Evolutionary conservation across 2,888 invertebrate species (phyloP), one percentile per base, ranked within the genome.

Genomic region (Diabrotica balteata): DNA sequence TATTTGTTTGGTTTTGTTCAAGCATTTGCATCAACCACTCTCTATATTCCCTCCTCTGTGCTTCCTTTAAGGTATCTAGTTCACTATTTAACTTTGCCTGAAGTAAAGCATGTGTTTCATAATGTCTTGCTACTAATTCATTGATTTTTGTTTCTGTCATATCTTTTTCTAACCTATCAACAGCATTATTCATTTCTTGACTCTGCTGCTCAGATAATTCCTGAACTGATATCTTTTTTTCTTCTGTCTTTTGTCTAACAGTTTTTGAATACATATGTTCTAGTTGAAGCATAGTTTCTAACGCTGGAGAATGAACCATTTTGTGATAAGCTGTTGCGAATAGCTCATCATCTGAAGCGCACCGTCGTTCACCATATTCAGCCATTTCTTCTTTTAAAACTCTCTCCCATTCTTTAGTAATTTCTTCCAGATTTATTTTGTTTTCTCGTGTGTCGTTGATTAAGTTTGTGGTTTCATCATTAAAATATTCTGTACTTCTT

Each of bases 121-220:
- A 93, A 82, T 96, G 95, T 72, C 89, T 87, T 0, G 90, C 90
- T 0, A 95, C 92, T 72, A 97, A 86, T 73, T 90, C 89, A 81
- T 96, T 97, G 62, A 97, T 95, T 78, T 96, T 89, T 67, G 89
- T 90, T 81, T 95, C 95, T 0, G 93, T 94, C 53, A 91, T 92
- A 7, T 89, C 89, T 51, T 88, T 85, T 58, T 95, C 93, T 46
- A 96, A 85, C 62, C 91, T 89, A 72, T 93, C 91, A 54, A 97
- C 89, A 62, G 94, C 94, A 51, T 90, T 87, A 75, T 94, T 92
- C 95, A 97, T 96, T 86, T 97, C 97, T 77, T 91, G 89, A 51
- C 92, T 92, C 86, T 96, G 95, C 62, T 86, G 88, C 73, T 89
- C 87, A 45, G 92, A 92, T 6, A 95, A 84, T 60, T 88, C 86